phyloP scores from a whole-genome alignment of 2,113 vertebrate genomes.

The Onychostoma macrolepis region DNA sequence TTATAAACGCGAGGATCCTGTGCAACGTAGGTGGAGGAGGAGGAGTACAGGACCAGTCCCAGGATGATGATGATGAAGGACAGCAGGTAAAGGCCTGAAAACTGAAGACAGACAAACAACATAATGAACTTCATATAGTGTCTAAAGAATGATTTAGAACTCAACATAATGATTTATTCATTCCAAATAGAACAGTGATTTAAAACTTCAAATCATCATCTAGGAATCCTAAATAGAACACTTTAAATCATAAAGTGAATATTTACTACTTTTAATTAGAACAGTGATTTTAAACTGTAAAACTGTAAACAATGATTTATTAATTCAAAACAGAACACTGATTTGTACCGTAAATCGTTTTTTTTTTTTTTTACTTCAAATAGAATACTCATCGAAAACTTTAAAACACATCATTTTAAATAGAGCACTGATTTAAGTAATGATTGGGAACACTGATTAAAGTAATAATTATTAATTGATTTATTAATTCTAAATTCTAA shows the following conservation, averaged over 20 bases:
- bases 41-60: conserved; percentile 90
- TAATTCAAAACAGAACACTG: not conserved
- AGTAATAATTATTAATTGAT: no score
- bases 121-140: not conserved
- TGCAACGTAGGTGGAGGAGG: conserved; percentile 89
- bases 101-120: conserved; percentile 73
- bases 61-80: conserved; percentile 90
- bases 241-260: not conserved
- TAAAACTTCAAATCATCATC: not conserved
- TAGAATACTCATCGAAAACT: not conserved
- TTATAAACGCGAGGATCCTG: conserved; percentile 96
- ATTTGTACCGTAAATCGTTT: not conserved
- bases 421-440: no score
- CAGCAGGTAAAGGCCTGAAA: conserved; percentile 93
- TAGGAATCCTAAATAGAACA: not conserved
- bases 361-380: not conserved
- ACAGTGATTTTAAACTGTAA: not conserved
- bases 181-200: not conserved
- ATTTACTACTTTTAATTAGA: not conserved
- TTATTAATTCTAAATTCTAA: no score
- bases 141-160: not conserved
- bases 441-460: no score
- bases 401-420: not conserved
- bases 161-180: not conserved
- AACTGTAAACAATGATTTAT: not conserved